Percentiles rank a stretch among this genome's conserved stretches.
Conservation (phyloP, 92 coral and sea anemone species). For the Pocillopora grandis region DNA sequence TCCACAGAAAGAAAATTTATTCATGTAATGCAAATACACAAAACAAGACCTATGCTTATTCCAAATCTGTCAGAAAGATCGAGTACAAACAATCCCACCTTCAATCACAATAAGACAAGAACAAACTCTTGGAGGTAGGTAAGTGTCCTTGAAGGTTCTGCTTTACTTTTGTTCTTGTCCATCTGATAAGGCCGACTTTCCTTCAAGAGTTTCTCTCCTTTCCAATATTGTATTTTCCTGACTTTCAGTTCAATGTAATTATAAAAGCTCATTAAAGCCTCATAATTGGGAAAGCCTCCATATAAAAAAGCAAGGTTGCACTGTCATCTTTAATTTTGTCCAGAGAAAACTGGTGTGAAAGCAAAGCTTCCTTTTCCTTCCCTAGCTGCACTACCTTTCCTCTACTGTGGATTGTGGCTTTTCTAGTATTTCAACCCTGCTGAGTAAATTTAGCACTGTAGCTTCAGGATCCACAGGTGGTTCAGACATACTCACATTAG, state of each 20-base stretch:
- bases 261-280: conserved; percentile 41
- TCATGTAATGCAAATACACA: conserved; percentile 51
- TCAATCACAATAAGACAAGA: conserved; percentile 55
- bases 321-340: conserved; percentile 54
- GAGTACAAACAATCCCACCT: conserved; percentile 54
- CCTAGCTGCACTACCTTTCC: conserved; percentile 37
- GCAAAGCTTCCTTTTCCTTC: conserved; percentile 55
- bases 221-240: conserved; percentile 47
- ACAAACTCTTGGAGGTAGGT: conserved; percentile 45
- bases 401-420: background rate
- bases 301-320: conserved; percentile 54
- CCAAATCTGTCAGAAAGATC: conserved; percentile 59
- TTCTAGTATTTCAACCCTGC: conserved; percentile 22
- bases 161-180: conserved; percentile 31
- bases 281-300: conserved; percentile 55
- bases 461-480: background rate
- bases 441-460: background rate
- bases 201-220: too few species aligned
- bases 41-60: conserved; percentile 39
- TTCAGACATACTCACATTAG: background rate
- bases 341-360: conserved; percentile 38
- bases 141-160: conserved; percentile 49
- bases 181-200: conserved; percentile 40
- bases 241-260: conserved; percentile 44
- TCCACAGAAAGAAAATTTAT: conserved; percentile 53